A percentile compares a stretch with the other conserved stretches of the same genome.
These are phyloP conservation scores for Brienomyrus longianalis DNA, from an alignment of 2,113 vertebrate genomes.

Conservation along the genomic window DNA sequence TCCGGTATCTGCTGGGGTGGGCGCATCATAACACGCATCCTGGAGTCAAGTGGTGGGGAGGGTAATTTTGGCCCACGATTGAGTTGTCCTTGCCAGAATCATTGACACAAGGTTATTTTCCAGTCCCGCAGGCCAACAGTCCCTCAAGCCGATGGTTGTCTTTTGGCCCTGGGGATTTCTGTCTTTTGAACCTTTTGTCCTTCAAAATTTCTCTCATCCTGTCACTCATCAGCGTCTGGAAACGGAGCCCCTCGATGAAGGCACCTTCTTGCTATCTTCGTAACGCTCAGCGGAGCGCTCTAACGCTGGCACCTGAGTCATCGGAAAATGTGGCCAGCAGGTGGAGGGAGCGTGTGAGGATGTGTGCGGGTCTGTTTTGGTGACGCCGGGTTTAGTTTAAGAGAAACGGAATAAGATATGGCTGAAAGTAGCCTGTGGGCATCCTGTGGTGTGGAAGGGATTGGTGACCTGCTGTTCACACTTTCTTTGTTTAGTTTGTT, in stretches of 20 bases:
- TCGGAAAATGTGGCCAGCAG: background rate
- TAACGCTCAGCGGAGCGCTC: background rate
- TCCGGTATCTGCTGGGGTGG: background rate
- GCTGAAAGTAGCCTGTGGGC: background rate
- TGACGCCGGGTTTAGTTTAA: background rate
- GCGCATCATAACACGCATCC: background rate
- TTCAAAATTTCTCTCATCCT: background rate
- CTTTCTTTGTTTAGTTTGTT: background rate
- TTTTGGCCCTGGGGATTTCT: background rate
- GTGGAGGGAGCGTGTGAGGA: background rate
- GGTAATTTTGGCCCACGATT: background rate
- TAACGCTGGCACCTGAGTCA: background rate
- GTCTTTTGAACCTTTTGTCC: background rate
- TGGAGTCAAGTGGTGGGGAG: background rate
- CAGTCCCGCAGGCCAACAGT: background rate
- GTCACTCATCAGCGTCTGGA: background rate
- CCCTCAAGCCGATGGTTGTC: background rate
- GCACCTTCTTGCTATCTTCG: background rate
- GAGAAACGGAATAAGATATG: background rate
- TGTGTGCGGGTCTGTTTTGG: too few species aligned
- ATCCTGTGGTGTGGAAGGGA: background rate
- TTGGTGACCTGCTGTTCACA: background rate
- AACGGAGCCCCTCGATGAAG: background rate
- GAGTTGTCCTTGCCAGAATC: background rate
- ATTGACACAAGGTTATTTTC: background rate